Base-by-base conservation (phyloP, 2,113 vertebrate species). In the Calidris pugnax region DNA sequence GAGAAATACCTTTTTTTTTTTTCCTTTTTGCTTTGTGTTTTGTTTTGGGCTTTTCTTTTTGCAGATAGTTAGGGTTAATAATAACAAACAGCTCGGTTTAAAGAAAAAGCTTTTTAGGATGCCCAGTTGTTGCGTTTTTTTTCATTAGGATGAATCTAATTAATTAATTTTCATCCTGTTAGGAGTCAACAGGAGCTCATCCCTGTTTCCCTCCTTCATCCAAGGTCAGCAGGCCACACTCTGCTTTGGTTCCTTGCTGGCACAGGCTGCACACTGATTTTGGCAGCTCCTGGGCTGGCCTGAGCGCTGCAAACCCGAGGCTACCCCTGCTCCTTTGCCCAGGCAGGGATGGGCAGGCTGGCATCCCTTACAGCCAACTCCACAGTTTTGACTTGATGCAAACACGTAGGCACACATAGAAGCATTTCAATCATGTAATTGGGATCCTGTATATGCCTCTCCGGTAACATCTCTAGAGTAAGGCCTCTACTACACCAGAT, bases 341-440 rank as follows among this genome's bases (percentile, higher is more conserved):
- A 27, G 59, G 63, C 41, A 59, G 45, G 24, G 27, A 10, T 4
- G 11, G 43, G 19, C 23, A 60, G 47, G 23, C 45, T n/a, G 57
- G 66, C 22, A 33, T 45, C 60, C 56, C 76, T 56, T 50, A 35
- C 1, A 0, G 51, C 23, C 3, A 3, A 2, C 21, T 35, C 23
- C 2, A 0, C 27, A 33, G 9, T 14, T 85, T 66, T 69, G 59
- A 80, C 18, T 51, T 10, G 32, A 30, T 24, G 12, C 68, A 80
- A 78, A 81, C 13, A 10, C 2, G 7, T 3, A 9, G 26, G 12
- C 50, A 39, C 1, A 3, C 2, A 0, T 19, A 20, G 30, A 59
- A 57, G 28, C 16, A 41, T 67, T 87, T 73, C n/a, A 67, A 26
- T 53, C 2, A 0, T 3, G 1, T 13, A 16, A 48, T 1, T 56